These are phyloP conservation scores for Aleiodes leptofemur DNA, from an alignment of 2,888 invertebrate genomes.

Conservation along the genomic window DNA sequence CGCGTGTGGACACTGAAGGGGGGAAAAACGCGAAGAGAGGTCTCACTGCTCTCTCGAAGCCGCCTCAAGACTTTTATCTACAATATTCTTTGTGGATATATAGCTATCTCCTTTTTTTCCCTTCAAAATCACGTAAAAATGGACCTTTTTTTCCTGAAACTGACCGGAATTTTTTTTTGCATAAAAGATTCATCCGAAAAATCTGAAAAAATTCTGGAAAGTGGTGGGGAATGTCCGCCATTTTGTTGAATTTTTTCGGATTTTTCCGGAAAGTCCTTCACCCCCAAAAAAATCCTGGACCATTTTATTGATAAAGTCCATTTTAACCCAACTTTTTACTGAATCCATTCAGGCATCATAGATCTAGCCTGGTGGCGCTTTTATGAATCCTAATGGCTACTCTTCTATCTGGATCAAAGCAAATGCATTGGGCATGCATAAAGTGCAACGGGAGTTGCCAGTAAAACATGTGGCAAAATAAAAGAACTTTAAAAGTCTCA, in stretches of 20 bases:
- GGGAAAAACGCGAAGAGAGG: not conserved
- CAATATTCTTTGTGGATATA: slow-evolving; percentile 4
- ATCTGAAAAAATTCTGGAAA: too few relatives aligned
- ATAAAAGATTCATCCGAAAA: too few relatives aligned
- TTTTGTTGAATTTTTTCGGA: too few relatives aligned
- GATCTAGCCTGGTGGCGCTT: slow-evolving; percentile 31
- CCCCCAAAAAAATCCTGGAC: too few relatives aligned
- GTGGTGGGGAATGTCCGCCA: too few relatives aligned
- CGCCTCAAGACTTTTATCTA: slow-evolving; percentile 40
- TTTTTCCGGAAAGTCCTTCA: too few relatives aligned
- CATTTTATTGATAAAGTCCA: too few relatives aligned
- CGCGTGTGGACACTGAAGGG: slow-evolving; percentile 40
- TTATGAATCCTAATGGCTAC: slow-evolving; percentile 36
- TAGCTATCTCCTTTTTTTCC: slow-evolving; percentile 33
- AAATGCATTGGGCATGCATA: not conserved
- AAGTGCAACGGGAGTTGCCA: slow-evolving; percentile 14
- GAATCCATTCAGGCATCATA: slow-evolving; percentile 23
- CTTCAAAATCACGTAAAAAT: not conserved
- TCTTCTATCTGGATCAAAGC: slow-evolving; percentile 16
- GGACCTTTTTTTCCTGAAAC: too few relatives aligned
- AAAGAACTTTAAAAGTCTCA: not conserved
- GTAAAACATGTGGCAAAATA: not conserved
- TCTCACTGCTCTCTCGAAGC: slow-evolving; percentile 35
- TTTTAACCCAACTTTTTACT: too few relatives aligned
- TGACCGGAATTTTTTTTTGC: too few relatives aligned